Evolutionary conservation across 2,797 vertebrate genomes (phyloP), one percentile per base, ranked within the genome.

Genomic region (Takifugu rubripes): DNA sequence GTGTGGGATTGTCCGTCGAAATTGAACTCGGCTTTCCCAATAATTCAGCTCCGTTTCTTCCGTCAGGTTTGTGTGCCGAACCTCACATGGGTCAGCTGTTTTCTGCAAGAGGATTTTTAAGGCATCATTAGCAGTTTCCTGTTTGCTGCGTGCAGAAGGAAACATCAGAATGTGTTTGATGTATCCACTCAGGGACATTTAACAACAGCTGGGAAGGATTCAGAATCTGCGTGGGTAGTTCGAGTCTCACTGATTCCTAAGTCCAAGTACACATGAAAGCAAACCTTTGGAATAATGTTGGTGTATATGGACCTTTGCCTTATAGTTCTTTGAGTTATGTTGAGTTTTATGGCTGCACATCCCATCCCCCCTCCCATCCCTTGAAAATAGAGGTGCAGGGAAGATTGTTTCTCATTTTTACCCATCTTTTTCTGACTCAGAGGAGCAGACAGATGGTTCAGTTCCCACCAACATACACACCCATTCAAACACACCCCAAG

Each of bases 401-500:
- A 8, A 17, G 58, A 56, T 72, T 49, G 36, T 67, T 48, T 61
- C 55, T 52, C 60, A 4, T 56, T 47, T 63, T 33, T 56, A 53
- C 54, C 64, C 61, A 24, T 11, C 10, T 57, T 59, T 58, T 46
- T 42, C 33, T 56, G 43, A 59, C 61, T 48, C 49, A 33, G 25
- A 44, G 27, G 51, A 33, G 29, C 24, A 56, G 42, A n/a, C 24
- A 46, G n/a, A 17, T 24, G 4, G 31, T 36, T 25, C 24, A 3
- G 25, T 53, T 61, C 27, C 50, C 61, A 57, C 51, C 50, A 17
- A 56, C 64, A 66, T 56, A 55, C 26, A 53, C 63, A 54, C 57
- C 46, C 26, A 55, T 3, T 43, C 15, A 62, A 26, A 64, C 69
- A 26, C 61, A 59, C 44, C 27, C 48, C 40, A 44, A 62, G 51